Base-by-base conservation (phyloP, 2,113 vertebrate species). In the Pelusios castaneus region DNA sequence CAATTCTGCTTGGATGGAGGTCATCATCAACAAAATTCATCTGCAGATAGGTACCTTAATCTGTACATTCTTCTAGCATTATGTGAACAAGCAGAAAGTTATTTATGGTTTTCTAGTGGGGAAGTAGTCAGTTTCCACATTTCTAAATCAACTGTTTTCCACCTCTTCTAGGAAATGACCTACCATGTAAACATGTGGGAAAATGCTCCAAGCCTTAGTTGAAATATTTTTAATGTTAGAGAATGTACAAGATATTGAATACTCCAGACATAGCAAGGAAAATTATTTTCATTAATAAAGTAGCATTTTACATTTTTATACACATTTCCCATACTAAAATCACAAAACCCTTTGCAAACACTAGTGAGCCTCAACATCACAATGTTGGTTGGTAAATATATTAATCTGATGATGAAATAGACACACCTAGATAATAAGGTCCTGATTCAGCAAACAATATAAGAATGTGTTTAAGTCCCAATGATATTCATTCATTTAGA, bases 171-270 rank as follows among this genome's bases (percentile, higher is more conserved):
- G 5, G 10, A 24, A n/a, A 34, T 9, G 2, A 82, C 1, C 2
- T 51, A 63, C 63, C 3, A 73, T 47, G 54, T 34, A 29, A 29
- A 10, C 56, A 58, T 27, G 25, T 4, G 43, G 22, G 80, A 88
- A 80, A 8, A 70, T 47, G 6, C 3, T 60, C 2, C 2, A 24
- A 45, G 0, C 47, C 85, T 49, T 75, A 63, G 25, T 1, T 1
- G 2, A 0, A 38, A 70, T 0, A 54, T 43, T 92, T 79, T 25
- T 6, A 24, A 1, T 11, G 12, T 38, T 70, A 4, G 1, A 3
- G 0, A 90, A 90, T 76, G 84, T 9, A 1, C 2, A 86, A 5
- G 4, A 43, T 17, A 24, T 5, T 13, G 2, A 88, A 60, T 76
- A 54, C 34, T 38, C 6, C 6, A 58, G 54, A 6, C 43, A 22